Evolutionary conservation across 2,113 vertebrate species (phyloP).

Genomic region (Ginglymostoma cirratum): DNA sequence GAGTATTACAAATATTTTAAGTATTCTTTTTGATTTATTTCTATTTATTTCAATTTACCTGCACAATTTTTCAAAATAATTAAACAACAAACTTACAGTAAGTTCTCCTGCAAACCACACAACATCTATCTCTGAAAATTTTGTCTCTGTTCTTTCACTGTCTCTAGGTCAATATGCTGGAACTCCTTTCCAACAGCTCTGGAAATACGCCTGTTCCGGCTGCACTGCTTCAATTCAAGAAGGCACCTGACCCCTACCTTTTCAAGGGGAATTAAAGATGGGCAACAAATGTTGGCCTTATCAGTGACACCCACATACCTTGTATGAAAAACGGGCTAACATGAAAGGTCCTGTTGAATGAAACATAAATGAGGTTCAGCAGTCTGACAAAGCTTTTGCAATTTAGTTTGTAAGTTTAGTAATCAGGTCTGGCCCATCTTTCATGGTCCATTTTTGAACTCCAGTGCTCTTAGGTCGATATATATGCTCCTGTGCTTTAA

Average conservation of each 20-base stretch:
- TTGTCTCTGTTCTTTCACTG: too few species aligned
- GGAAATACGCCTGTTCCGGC: too few species aligned
- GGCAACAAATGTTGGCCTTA: too few species aligned
- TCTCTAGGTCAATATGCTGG: too few species aligned
- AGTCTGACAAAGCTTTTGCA: neutral
- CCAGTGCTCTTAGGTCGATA: neutral
- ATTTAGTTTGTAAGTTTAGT: neutral
- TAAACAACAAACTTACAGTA: too few species aligned
- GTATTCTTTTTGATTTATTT: neutral
- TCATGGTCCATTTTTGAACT: neutral
- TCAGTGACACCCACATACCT: too few species aligned
- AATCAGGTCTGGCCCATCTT: neutral
- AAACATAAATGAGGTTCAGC: neutral
- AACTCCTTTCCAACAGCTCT: too few species aligned
- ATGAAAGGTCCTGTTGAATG: neutral
- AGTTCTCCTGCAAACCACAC: too few species aligned
- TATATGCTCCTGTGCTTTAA: neutral
- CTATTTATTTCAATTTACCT: neutral
- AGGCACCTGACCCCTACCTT: too few species aligned
- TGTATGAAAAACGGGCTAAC: neutral
- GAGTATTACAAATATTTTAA: neutral
- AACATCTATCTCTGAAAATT: too few species aligned
- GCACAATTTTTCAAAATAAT: neutral
- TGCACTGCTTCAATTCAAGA: too few species aligned
- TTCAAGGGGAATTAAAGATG: too few species aligned